Conservation (phyloP, 2,888 invertebrate genomes). For the Pilophorus perplexus region DNA sequence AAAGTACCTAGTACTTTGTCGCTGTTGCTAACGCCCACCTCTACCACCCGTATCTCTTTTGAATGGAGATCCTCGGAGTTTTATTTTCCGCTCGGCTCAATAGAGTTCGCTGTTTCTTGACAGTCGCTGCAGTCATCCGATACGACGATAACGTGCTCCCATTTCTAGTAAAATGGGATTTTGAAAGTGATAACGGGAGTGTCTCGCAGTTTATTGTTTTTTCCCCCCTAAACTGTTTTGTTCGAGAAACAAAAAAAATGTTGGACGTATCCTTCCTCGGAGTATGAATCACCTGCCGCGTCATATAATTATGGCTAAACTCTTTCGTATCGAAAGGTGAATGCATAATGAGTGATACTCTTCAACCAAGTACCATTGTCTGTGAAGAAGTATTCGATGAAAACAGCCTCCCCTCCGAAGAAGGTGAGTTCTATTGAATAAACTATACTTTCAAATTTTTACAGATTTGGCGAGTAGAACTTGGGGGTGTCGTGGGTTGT, state of each 20-base stretch:
- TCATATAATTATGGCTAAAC: conserved; percentile 40
- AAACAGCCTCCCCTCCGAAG: conserved; percentile 75
- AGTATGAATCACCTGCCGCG: conserved; percentile 1
- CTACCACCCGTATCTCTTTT: too few relatives aligned
- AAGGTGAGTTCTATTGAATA: conserved; percentile 61
- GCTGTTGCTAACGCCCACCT: too few relatives aligned
- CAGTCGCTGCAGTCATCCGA: too few relatives aligned
- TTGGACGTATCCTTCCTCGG: not conserved
- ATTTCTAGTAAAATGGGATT: conserved; percentile 4
- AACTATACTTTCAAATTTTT: too few relatives aligned
- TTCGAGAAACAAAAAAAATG: too few relatives aligned
- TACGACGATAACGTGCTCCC: conserved; percentile 19
- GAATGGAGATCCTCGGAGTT: too few relatives aligned
- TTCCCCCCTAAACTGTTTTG: too few relatives aligned
- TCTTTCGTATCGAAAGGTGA: conserved; percentile 45
- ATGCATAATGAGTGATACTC: conserved; percentile 46
- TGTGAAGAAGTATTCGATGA: conserved; percentile 85
- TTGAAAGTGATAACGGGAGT: not conserved
- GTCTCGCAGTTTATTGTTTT: not conserved
- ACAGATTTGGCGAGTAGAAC: too few relatives aligned
- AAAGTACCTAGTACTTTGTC: too few relatives aligned
- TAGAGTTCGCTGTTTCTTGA: too few relatives aligned
- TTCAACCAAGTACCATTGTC: conserved; percentile 52
- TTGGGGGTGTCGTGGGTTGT: too few relatives aligned
- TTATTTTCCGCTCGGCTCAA: too few relatives aligned